These are phyloP conservation scores for Agapornis roseicollis DNA, from an alignment of 2,113 vertebrate species.

Conservation along the genomic window DNA sequence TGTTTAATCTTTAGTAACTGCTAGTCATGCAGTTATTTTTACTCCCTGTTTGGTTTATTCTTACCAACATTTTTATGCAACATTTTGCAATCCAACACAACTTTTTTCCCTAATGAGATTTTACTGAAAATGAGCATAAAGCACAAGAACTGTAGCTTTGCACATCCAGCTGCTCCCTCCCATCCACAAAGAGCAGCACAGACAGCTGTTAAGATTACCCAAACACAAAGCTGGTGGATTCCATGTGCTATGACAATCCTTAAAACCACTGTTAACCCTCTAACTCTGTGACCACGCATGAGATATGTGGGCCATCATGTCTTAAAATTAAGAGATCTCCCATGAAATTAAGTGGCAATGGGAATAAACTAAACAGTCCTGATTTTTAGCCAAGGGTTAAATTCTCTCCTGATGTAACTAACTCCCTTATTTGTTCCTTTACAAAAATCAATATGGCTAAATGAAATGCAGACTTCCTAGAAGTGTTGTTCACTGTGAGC, in stretches of 20 bases:
- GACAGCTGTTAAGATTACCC: not conserved
- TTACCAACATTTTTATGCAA: not conserved
- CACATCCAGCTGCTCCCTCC: not conserved
- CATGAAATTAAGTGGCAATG: not conserved
- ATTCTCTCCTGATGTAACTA: not conserved
- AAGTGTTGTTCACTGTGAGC: not conserved
- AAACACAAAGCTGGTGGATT: not conserved
- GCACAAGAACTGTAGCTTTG: not conserved
- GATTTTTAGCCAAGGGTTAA: not conserved
- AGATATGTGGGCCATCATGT: not conserved
- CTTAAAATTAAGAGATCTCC: not conserved
- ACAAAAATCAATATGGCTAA: not conserved
- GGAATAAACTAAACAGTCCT: not conserved
- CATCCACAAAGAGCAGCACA: not conserved
- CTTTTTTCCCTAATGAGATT: not conserved
- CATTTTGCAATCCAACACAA: not conserved
- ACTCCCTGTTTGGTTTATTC: not conserved
- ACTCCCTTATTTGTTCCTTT: not conserved
- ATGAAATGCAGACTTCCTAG: not conserved
- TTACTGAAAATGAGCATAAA: not conserved
- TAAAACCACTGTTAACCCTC: not conserved
- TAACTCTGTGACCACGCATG: accelerated
- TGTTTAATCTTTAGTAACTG: not conserved
- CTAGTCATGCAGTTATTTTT: not conserved
- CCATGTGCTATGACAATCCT: not conserved